These are phyloP conservation scores for Parazoanthus swiftii DNA, from an alignment of 92 coral and sea anemone species.

Conservation along the genomic window DNA sequence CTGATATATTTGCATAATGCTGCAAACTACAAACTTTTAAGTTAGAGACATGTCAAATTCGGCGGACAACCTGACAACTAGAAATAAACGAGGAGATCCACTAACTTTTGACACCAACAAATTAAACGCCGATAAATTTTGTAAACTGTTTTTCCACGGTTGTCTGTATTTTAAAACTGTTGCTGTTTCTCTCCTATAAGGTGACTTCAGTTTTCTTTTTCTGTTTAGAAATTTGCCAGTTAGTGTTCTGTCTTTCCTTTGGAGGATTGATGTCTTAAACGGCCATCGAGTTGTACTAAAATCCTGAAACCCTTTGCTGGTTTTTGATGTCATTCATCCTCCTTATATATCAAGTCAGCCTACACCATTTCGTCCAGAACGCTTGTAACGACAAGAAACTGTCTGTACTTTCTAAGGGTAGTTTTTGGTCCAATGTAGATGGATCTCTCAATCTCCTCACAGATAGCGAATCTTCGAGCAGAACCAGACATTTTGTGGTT, in stretches of 20 bases:
- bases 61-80: not conserved
- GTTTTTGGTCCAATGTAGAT: not conserved
- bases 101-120: too few relatives aligned
- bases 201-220: not conserved
- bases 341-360: not conserved
- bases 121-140: not conserved
- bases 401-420: conserved; percentile 1
- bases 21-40: too few relatives aligned
- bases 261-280: too few relatives aligned
- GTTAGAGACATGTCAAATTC: not conserved
- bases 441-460: conserved; percentile 3
- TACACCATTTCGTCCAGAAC: not conserved
- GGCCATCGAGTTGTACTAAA: not conserved
- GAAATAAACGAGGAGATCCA: too few relatives aligned
- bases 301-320: not conserved
- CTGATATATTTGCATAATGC: too few relatives aligned
- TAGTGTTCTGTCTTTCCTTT: not conserved
- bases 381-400: conserved; percentile 3
- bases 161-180: too few relatives aligned
- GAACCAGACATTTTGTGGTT: not conserved
- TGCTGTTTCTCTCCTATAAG: not conserved
- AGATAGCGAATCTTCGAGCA: not conserved
- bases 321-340: too few relatives aligned
- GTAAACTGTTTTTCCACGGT: not conserved
- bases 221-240: not conserved